Evolutionary conservation across 1,140 invertebrate genomes (phyloP), one percentile per base, ranked within the genome.

Genomic region (Calephelis nemesis): DNA sequence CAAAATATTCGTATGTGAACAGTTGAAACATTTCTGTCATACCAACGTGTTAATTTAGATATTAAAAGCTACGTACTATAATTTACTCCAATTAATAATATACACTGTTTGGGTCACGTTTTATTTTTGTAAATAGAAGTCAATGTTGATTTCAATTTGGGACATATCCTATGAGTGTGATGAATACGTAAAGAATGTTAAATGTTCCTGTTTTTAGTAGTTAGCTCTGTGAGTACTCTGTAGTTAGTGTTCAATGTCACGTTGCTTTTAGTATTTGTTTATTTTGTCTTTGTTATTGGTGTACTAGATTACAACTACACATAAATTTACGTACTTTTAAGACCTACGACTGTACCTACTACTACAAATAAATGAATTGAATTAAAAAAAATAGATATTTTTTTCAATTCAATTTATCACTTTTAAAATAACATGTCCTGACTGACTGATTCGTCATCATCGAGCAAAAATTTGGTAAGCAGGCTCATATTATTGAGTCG

Each of bases 131-230:
- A 52, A 54, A 52, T 40, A 65, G 7, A 19, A 49, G 49, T 65
- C 64, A 65, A 54, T 65, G 64, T 65, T 50, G 30, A 50, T 39
- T 65, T 30, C 58, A 65, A 71, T 71, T 71, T 65, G 65, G 70
- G 70, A 62, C 70, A 60, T 67, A 62, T 71, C 58, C 65, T 71
- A 50, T 58, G 42, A 66, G 62, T 64, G 42, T 52, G 7, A 11
- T 6, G 40, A 63, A 50, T 49, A 11, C 30, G 60, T 52, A 39
- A 52, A 15, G 13, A 52, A 52, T 52, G 62, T 63, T 45, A 40
- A 8, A 30, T 45, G 13, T 15, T 45, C 62, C 40, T n/a, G n/a
- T 10, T 62, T 40, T 42, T 30, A 30, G 30, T 30, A 30, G 4
- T 30, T 30, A 30, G 30, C 30, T 30, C 30, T 30, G 30, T 30